Percentiles rank a stretch among this genome's conserved stretches.
phyloP scores from a whole-genome alignment of 2,888 invertebrate species.

The Autographa pulchrina region DNA sequence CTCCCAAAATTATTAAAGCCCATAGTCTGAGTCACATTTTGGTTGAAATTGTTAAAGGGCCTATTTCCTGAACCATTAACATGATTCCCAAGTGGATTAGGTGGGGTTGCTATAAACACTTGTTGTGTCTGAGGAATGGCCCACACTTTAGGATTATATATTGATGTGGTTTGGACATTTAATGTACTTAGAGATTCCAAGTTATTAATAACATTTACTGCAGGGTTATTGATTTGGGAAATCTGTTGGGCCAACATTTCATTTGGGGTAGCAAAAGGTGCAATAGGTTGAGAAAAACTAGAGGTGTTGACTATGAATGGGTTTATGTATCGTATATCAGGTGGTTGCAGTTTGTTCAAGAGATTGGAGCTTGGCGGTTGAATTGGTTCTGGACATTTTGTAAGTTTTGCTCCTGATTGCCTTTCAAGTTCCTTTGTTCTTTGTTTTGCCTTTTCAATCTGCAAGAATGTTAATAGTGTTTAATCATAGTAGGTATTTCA shows the following conservation, averaged over 20 bases:
- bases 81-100: constrained; percentile 49
- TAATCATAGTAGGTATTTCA: no score
- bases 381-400: constrained; percentile 72
- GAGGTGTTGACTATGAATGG: constrained; percentile 17
- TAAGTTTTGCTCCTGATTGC: constrained; percentile 46
- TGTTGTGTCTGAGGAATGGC: constrained; percentile 42
- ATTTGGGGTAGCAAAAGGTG: constrained; percentile 12
- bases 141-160: constrained; percentile 63
- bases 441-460: constrained; percentile 74
- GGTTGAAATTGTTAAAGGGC: constrained; percentile 28
- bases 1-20: constrained; percentile 23
- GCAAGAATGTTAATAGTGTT: constrained; percentile 28
- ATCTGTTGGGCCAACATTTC: constrained; percentile 18
- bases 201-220: constrained; percentile 23
- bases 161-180: constrained; percentile 28
- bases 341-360: constrained; percentile 6
- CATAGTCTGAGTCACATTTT: constrained; percentile 9
- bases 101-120: constrained; percentile 40
- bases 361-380: constrained; percentile 59
- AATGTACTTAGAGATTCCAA: constrained; percentile 37
- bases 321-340: constrained; percentile 10
- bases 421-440: constrained; percentile 55
- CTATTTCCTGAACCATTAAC: constrained; percentile 31
- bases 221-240: constrained; percentile 16
- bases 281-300: constrained; percentile 13